Conservation (phyloP, 2,888 invertebrate species). For the Drosophila prolongata region DNA sequence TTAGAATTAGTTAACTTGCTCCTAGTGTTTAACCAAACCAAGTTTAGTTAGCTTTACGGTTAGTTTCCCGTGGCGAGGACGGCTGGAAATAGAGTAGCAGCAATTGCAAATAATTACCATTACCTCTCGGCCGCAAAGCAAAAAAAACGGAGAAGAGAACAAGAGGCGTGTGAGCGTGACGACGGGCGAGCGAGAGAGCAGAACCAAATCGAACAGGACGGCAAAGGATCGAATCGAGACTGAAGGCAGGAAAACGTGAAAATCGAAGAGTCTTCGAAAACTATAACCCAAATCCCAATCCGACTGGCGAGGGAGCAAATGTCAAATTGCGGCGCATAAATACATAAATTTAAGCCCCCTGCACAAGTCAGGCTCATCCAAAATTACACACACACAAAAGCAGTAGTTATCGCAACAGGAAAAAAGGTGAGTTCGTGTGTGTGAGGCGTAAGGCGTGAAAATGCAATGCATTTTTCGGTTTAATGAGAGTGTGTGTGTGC, state of each 20-base stretch:
- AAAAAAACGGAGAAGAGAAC: background rate
- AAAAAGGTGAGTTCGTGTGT: conserved; percentile 44
- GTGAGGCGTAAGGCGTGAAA: conserved; percentile 25
- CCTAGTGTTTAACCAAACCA: conserved; percentile 72
- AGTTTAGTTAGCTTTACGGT: conserved; percentile 74
- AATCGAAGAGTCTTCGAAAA: conserved; percentile 43
- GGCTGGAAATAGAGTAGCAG: background rate
- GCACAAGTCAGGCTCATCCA: conserved; percentile 18
- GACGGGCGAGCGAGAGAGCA: conserved; percentile 31
- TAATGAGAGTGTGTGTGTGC: conserved; percentile 52
- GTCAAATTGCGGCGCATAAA: conserved; percentile 32
- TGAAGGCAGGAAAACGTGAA: conserved; percentile 2
- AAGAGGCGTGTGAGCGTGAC: conserved; percentile 47
- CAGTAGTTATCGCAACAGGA: conserved; percentile 32
- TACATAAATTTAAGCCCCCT: conserved; percentile 29
- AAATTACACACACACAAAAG: conserved; percentile 24
- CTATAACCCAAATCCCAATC: conserved; percentile 19
- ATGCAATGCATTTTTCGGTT: conserved; percentile 38
- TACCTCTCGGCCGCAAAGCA: conserved; percentile 8
- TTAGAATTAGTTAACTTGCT: conserved; percentile 70
- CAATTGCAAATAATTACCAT: conserved; percentile 20
- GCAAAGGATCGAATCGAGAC: conserved; percentile 16
- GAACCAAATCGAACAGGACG: conserved; percentile 21
- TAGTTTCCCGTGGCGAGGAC: conserved; percentile 63
- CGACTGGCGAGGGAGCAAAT: conserved; percentile 27